phyloP scores from a whole-genome alignment of 2,113 vertebrate genomes.

The Ceuthmochares aereus region DNA sequence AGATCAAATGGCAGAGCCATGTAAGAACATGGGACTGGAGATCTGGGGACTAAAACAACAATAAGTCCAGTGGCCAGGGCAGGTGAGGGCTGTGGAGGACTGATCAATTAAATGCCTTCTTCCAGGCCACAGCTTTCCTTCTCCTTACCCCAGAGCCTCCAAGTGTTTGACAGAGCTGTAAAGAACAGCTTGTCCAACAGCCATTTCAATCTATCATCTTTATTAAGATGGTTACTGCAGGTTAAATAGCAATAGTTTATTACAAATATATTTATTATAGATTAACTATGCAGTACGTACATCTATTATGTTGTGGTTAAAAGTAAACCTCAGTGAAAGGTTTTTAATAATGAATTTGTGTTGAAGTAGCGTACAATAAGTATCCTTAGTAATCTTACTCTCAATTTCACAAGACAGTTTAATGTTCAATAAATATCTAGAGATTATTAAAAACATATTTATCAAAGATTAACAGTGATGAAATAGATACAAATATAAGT shows the following conservation, averaged over 20 bases:
- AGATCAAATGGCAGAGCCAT: neutral
- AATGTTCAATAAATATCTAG: slow-evolving; percentile 76
- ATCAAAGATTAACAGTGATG: slow-evolving; percentile 78
- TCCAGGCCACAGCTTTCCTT: neutral
- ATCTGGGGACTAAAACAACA: neutral
- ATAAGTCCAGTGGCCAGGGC: neutral
- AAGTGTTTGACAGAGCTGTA: neutral
- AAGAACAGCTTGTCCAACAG: neutral
- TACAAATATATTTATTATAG: slow-evolving; percentile 46
- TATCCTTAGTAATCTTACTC: slow-evolving; percentile 56
- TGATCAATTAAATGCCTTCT: neutral
- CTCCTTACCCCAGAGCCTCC: neutral
- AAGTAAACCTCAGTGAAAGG: slow-evolving; percentile 40
- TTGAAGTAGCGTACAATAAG: slow-evolving; percentile 32
- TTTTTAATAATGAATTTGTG: slow-evolving; percentile 58
- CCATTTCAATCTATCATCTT: slow-evolving; percentile 41
- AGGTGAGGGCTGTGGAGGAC: neutral
- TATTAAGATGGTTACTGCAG: slow-evolving; percentile 59
- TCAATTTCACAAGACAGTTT: slow-evolving; percentile 70
- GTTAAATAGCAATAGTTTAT: slow-evolving; percentile 70
- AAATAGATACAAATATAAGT: slow-evolving; percentile 77
- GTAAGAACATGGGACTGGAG: neutral
- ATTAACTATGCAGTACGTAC: slow-evolving; percentile 13
- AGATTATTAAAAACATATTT: slow-evolving; percentile 85
- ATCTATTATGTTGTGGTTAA: slow-evolving; percentile 11